phyloP scores from a whole-genome alignment of 2,888 invertebrate genomes.

The Laothoe populi region DNA sequence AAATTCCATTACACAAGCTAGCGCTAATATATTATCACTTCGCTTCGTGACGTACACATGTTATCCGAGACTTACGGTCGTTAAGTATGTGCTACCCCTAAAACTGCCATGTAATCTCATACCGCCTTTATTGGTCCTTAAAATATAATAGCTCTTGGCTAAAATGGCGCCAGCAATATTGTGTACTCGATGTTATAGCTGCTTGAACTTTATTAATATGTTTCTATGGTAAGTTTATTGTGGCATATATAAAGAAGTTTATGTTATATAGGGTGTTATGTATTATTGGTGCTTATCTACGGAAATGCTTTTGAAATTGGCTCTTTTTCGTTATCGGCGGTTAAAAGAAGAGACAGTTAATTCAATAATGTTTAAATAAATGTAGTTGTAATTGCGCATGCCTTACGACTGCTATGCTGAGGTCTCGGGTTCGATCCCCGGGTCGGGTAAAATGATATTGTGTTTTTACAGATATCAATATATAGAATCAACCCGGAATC shows the following conservation, averaged over 20 bases:
- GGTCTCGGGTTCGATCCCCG: no score
- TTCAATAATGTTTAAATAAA: no score
- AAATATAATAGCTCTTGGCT: conserved; percentile 30
- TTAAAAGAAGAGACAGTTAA: no score
- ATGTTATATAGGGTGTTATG: no score
- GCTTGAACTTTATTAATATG: not conserved
- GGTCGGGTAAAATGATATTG: no score
- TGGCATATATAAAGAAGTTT: no score
- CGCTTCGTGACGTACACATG: conserved; percentile 1
- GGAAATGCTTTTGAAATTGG: not conserved
- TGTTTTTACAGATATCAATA: no score
- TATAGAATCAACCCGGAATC: no score
- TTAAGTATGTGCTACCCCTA: conserved; percentile 6
- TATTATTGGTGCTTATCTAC: not conserved
- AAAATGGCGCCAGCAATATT: not conserved
- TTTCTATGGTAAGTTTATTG: not conserved
- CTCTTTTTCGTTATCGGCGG: not conserved
- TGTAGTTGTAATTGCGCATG: no score
- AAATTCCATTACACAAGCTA: not conserved
- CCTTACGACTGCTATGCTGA: no score
- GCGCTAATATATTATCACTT: not conserved
- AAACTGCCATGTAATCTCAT: conserved; percentile 10
- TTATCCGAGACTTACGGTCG: not conserved
- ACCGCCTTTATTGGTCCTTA: conserved; percentile 31
- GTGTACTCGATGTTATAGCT: not conserved